Conservation (phyloP, 2,113 vertebrate genomes). For the Neofelis nebulosa region DNA sequence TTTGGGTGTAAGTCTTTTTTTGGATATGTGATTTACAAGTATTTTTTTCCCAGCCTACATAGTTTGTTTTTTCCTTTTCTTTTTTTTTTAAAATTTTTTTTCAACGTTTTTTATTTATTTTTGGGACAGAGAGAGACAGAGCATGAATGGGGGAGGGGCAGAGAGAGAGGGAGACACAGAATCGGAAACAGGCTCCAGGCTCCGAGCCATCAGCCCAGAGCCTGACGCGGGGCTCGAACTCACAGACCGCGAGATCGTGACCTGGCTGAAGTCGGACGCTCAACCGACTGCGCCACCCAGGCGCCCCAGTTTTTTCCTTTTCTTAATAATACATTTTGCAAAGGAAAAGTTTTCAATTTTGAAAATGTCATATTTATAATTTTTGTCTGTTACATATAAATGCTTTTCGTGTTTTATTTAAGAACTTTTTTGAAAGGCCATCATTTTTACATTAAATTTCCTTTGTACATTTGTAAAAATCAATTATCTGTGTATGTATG, state of each 20-base stretch:
- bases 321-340: neutral
- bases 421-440: neutral
- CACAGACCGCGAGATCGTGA: too few species aligned
- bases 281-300: too few species aligned
- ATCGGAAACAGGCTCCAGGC: too few species aligned
- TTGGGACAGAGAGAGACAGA: too few species aligned
- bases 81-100: too few species aligned
- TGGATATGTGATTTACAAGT: neutral
- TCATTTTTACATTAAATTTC: neutral
- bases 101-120: too few species aligned
- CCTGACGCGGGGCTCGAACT: too few species aligned
- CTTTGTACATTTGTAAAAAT: neutral
- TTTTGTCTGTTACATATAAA: neutral
- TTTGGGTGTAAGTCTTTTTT: neutral
- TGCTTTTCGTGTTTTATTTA: neutral
- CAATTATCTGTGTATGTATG: neutral
- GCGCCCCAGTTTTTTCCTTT: neutral
- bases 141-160: too few species aligned
- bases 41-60: neutral
- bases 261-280: too few species aligned
- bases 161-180: too few species aligned
- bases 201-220: too few species aligned
- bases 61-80: neutral
- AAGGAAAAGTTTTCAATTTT: neutral
- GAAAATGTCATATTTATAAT: neutral